Evolutionary conservation across 1,140 invertebrate genomes (phyloP), one percentile per base, ranked within the genome.

Genomic region (Macrobrachium nipponense): DNA sequence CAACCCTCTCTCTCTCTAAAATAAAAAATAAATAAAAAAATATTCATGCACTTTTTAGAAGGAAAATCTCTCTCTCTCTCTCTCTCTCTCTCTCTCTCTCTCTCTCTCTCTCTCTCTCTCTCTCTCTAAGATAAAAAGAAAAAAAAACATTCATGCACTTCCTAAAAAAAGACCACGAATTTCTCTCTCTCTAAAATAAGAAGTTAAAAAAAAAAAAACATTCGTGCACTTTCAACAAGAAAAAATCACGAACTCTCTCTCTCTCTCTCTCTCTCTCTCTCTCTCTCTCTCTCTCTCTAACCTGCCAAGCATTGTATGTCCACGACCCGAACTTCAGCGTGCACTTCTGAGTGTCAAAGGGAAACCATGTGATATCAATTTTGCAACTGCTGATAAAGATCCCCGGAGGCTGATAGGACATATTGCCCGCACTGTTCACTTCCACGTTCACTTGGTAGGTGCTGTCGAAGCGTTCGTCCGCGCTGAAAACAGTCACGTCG

Each of bases 301-400:
- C 97, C 95, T 98, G 96, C 93, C 96, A 96, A 90, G 97, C 97
- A 92, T 97, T 96, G 92, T 98, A 98, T 86, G 97, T 98, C 97
- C 97, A 98, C 89, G 97, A 98, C 91, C 97, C 97, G 91, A 99
- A 99, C 92, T 98, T 99, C 95, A 99, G 96, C 91, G 97, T 95
- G 92, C 98, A 99, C 90, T 95, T 95, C 93, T 99, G 98, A 92
- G 99, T 97, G 92, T 99, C 98, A 92, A 99, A 99, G 78, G 98
- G 98, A 93, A 99, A 99, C 97, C 97, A 99, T 87, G 97, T 98
- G 92, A 99, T 99, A 93, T 99, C 98, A 90, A 99, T 99, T 92
- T 98, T 97, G 93, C 98, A 99, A 89, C 97, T 99, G 93, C 97
- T 98, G 92, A 98, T 98, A 93, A 99, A 99, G 92, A 99, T 99